phyloP scores from a whole-genome alignment of 2,797 vertebrate genomes.

The Ctenopoma kingsleyae region DNA sequence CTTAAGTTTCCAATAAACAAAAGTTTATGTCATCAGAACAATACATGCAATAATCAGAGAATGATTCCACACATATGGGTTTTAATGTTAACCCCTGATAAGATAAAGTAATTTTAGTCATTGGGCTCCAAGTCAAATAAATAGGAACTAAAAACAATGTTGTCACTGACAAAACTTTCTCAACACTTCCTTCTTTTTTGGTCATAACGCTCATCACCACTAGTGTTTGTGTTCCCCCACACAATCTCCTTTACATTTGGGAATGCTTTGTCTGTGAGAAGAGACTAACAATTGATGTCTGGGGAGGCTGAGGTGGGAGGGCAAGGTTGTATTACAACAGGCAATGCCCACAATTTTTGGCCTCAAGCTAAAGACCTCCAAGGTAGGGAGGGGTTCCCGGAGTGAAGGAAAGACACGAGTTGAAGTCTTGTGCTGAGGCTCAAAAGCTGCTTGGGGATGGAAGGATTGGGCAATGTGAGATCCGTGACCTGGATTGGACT shows the following conservation, averaged over 20 bases:
- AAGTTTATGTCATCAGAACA: not conserved
- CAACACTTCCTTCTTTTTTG: not conserved
- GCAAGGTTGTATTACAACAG: conserved; percentile 14
- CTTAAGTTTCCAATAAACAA: not conserved
- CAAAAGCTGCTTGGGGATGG: conserved; percentile 21
- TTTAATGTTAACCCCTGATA: not conserved
- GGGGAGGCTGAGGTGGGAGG: conserved; percentile 33
- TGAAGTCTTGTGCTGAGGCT: conserved; percentile 29
- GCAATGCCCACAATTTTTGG: conserved; percentile 28
- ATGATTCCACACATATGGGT: not conserved
- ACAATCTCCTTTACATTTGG: conserved; percentile 24
- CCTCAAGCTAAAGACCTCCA: conserved; percentile 61
- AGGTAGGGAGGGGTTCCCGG: conserved; percentile 46
- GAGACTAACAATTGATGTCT: conserved; percentile 37
- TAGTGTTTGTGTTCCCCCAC: conserved; percentile 25
- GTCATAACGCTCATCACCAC: not conserved
- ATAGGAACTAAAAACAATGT: not conserved
- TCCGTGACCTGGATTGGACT: conserved; percentile 1
- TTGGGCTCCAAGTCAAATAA: not conserved
- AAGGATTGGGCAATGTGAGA: conserved; percentile 33
- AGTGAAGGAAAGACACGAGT: conserved; percentile 36
- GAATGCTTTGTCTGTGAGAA: conserved; percentile 34
- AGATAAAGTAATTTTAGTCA: not conserved
- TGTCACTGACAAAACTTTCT: not conserved
- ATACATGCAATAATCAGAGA: not conserved